Evolutionary conservation across 2,797 vertebrate species (phyloP).

Genomic region (Lophius americanus): DNA sequence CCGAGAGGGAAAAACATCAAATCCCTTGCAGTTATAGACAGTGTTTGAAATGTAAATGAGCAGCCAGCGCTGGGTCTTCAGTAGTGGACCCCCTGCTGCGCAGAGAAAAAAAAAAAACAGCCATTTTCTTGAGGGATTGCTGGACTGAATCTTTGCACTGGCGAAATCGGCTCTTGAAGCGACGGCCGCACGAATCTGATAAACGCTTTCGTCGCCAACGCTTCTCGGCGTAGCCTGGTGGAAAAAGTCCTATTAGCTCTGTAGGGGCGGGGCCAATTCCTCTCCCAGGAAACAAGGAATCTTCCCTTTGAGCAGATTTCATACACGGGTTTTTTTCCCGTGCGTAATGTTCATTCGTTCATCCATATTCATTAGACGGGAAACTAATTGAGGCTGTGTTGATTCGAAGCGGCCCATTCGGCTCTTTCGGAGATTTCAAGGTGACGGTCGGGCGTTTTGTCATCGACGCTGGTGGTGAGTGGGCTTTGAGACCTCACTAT

Average conservation of each 20-base stretch:
- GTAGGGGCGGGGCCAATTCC: not conserved
- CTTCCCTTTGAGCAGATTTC: constrained; percentile 36
- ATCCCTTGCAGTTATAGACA: constrained; percentile 81
- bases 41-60: constrained; percentile 84
- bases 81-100: constrained; percentile 75
- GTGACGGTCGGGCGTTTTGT: constrained; percentile 59
- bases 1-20: constrained; percentile 77
- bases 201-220: constrained; percentile 37
- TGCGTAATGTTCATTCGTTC: constrained; percentile 42
- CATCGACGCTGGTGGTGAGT: constrained; percentile 57
- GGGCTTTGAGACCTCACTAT: constrained; percentile 69
- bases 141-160: constrained; percentile 41
- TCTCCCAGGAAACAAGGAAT: constrained; percentile 11
- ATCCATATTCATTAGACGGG: constrained; percentile 68
- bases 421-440: constrained; percentile 49
- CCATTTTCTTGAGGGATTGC: constrained; percentile 69
- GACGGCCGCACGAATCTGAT: constrained; percentile 48
- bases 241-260: constrained; percentile 28
- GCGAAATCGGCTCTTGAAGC: constrained; percentile 53
- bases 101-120: constrained; percentile 43
- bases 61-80: constrained; percentile 72
- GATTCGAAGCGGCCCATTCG: constrained; percentile 53
- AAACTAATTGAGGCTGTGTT: constrained; percentile 46
- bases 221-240: not conserved
- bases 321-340: not conserved